These are phyloP conservation scores for Cryptotis parvus DNA, from an alignment of 2,113 vertebrate species.

Conservation along the genomic window DNA sequence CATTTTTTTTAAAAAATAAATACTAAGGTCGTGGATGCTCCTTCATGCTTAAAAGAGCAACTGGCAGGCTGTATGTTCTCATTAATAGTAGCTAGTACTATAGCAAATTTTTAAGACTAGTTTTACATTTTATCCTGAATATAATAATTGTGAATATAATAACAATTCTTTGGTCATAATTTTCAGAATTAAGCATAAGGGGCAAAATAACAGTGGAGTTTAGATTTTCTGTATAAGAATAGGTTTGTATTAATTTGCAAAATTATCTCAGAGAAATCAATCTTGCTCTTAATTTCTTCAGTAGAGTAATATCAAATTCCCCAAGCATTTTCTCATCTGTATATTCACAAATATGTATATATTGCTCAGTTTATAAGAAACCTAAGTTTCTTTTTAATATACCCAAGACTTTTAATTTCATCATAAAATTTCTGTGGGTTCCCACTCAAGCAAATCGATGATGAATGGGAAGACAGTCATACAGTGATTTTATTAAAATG, in stretches of 20 bases:
- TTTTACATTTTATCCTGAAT: no score
- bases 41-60: not conserved
- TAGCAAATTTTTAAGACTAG: no score
- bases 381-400: no score
- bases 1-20: no score
- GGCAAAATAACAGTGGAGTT: not conserved
- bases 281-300: slow-evolving; percentile 4
- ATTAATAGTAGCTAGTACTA: not conserved
- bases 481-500: slow-evolving; percentile 22
- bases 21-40: not conserved
- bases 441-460: no score
- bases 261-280: not conserved
- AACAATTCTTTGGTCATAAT: not conserved
- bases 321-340: not conserved
- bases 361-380: not conserved
- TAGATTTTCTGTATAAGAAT: not conserved
- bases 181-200: not conserved
- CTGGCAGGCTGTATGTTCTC: not conserved
- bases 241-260: not conserved
- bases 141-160: slow-evolving; percentile 20
- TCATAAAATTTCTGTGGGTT: not conserved
- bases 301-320: not conserved
- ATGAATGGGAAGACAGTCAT: no score
- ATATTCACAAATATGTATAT: not conserved
- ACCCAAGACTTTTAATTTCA: not conserved